Percentiles rank a stretch among this genome's conserved stretches.
Evolutionary conservation across 2,797 vertebrate species (phyloP).

Genomic region (Eidolon dupreanum): DNA sequence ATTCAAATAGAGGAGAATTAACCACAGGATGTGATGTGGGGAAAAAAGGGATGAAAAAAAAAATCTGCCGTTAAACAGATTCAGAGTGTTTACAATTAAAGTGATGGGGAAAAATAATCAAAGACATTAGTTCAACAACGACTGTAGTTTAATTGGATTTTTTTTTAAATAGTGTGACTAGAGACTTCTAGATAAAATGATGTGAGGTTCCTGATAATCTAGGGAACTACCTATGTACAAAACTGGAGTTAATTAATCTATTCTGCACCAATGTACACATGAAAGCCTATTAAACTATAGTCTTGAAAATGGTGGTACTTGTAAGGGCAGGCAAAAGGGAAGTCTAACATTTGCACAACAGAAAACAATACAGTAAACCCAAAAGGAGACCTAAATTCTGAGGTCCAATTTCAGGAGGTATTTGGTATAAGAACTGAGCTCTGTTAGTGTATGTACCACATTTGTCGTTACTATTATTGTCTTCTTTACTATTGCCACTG

Average conservation of each 20-base stretch:
- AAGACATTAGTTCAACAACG: not conserved
- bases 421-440: not conserved
- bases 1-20: not conserved
- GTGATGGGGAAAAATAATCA: not conserved
- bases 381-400: not conserved
- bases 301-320: not conserved
- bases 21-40: not conserved
- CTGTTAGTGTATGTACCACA: not conserved
- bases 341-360: not conserved
- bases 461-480: no score
- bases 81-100: not conserved
- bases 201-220: not conserved
- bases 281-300: not conserved
- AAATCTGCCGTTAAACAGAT: not conserved
- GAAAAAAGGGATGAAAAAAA: not conserved
- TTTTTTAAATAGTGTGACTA: conserved; percentile 25
- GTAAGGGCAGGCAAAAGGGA: not conserved
- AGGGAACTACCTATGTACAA: not conserved
- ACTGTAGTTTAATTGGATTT: conserved; percentile 45
- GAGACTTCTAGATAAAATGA: conserved; percentile 27
- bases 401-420: not conserved
- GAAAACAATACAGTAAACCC: not conserved
- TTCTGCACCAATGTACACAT: not conserved
- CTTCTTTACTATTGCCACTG: not conserved
- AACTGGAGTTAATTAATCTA: not conserved